These are phyloP conservation scores for Ochotona curzoniae DNA, from an alignment of 2,113 vertebrate genomes.

Conservation along the genomic window DNA sequence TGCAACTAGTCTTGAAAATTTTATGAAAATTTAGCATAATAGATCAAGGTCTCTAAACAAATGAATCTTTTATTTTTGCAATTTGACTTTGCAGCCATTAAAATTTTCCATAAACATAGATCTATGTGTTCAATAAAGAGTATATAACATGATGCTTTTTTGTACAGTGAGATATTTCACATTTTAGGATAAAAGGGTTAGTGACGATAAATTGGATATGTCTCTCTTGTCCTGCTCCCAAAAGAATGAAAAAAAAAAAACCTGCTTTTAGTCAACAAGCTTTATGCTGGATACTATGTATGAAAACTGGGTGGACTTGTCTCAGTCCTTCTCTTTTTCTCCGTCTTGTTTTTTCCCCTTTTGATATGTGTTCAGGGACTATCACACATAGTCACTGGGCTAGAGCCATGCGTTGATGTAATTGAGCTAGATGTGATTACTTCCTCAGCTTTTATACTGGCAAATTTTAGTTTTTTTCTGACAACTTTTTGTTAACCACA, in stretches of 20 bases:
- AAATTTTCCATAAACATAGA: slow-evolving; percentile 77
- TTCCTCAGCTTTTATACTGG: background rate
- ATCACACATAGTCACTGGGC: background rate
- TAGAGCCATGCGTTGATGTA: background rate
- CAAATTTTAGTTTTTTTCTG: background rate
- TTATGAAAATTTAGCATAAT: slow-evolving; percentile 76
- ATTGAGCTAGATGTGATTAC: background rate
- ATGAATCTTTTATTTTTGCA: slow-evolving; percentile 78
- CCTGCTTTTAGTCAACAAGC: slow-evolving; percentile 19
- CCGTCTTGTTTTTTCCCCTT: background rate
- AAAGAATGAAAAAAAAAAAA: slow-evolving; percentile 39
- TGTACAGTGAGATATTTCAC: slow-evolving; percentile 69
- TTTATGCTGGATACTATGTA: background rate
- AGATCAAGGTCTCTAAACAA: slow-evolving; percentile 70
- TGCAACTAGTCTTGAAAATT: slow-evolving; percentile 76
- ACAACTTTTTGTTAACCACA: background rate
- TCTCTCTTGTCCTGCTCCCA: slow-evolving; percentile 36
- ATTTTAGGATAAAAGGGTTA: slow-evolving; percentile 70
- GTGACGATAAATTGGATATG: slow-evolving; percentile 69
- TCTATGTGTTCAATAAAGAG: slow-evolving; percentile 72
- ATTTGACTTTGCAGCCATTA: slow-evolving; percentile 76
- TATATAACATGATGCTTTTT: slow-evolving; percentile 47
- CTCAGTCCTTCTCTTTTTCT: background rate
- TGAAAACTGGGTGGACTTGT: background rate
- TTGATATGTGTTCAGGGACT: background rate